Conservation (phyloP, 2,888 invertebrate species). For the Lepidochrysops patricia region DNA sequence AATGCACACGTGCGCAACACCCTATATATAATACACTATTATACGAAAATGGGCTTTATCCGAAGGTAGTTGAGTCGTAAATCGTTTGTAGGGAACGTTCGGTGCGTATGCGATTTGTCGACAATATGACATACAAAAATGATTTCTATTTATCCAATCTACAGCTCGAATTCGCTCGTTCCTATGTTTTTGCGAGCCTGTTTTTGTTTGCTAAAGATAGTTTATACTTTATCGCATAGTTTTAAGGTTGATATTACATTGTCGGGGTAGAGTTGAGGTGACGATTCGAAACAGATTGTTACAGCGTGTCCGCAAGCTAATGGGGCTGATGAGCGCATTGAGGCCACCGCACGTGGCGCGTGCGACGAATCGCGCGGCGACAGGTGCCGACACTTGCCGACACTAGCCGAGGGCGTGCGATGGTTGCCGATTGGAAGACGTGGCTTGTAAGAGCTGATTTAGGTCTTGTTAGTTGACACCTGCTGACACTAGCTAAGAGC, state of each 20-base stretch:
- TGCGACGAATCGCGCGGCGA: slow-evolving; percentile 22
- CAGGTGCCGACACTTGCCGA: slow-evolving; percentile 18
- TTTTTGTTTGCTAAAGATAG: background rate
- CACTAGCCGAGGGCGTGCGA: too few relatives aligned
- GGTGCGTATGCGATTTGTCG: background rate
- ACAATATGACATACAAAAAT: background rate
- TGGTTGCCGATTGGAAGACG: too few relatives aligned
- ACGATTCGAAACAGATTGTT: slow-evolving; percentile 23
- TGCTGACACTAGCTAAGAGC: background rate
- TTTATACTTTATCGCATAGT: background rate
- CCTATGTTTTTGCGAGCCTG: background rate
- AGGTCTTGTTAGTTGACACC: background rate
- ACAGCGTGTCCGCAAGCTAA: slow-evolving; percentile 27
- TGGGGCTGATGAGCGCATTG: slow-evolving; percentile 40
- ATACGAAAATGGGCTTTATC: background rate
- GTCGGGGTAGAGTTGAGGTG: background rate
- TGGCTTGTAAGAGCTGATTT: too few relatives aligned
- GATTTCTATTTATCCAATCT: background rate
- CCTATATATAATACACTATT: background rate
- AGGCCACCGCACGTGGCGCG: slow-evolving; percentile 24
- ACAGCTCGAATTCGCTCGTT: background rate
- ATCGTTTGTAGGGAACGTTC: background rate
- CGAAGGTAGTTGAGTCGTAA: background rate
- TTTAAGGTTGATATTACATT: background rate
- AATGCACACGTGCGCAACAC: slow-evolving; percentile 27